Percentiles rank a stretch among this genome's conserved stretches.
Conservation (phyloP, 1,140 invertebrate species). For the Neotoxoptera formosana region DNA sequence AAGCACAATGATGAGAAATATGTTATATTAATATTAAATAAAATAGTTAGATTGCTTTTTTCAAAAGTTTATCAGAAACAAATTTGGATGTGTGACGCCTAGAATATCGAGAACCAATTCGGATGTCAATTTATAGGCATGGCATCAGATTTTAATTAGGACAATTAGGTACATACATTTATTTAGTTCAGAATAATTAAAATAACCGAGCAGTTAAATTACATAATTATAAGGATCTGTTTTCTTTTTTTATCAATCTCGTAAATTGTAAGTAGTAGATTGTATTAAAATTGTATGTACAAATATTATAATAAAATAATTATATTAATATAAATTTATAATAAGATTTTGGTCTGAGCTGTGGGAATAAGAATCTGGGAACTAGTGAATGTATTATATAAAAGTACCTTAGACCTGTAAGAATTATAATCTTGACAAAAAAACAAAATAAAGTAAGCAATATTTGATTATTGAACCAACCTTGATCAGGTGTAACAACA, state of each 20-base stretch:
- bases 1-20: too few relatives aligned
- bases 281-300: not conserved
- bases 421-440: not conserved
- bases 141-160: too few relatives aligned
- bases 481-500: too few relatives aligned
- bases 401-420: not conserved
- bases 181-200: not conserved
- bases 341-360: not conserved
- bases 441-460: not conserved
- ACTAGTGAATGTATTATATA: not conserved
- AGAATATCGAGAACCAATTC: too few relatives aligned
- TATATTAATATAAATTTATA: not conserved
- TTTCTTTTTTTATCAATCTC: not conserved
- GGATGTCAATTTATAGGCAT: too few relatives aligned
- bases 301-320: not conserved
- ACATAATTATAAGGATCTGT: not conserved
- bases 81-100: too few relatives aligned
- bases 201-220: not conserved
- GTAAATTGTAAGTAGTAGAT: not conserved
- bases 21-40: too few relatives aligned
- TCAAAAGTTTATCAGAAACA: too few relatives aligned
- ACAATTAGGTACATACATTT: too few relatives aligned
- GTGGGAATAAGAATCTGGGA: not conserved
- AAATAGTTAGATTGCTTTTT: too few relatives aligned
- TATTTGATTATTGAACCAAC: too few relatives aligned